Evolutionary conservation across 2,113 vertebrate genomes (phyloP), one percentile per base, ranked within the genome.

Genomic region (Mohoua ochrocephala): DNA sequence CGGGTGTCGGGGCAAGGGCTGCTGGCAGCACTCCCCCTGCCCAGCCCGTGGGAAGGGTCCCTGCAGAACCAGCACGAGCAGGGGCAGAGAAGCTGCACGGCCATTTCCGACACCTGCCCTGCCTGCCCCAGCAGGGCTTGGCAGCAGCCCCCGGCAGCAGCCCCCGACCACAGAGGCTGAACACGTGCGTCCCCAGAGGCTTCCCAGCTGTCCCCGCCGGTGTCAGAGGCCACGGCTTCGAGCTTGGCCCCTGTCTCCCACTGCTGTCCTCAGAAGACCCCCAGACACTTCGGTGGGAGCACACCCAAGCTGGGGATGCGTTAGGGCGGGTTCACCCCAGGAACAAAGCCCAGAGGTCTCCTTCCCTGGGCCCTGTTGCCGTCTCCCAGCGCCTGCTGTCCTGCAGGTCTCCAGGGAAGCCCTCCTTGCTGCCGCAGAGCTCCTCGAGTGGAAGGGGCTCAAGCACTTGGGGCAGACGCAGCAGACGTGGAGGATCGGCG

Each of bases 1-100:
- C 13, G 4, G 33, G 20, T 0, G 0, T 2, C 6, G 3, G 13
- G 24, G 15, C 30, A 60, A 52, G 31, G 13, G 26, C 37, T 61
- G 47, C 26, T 71, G 45, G 26, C 54, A 60, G 44, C 0, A 1
- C 10, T 60, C 6, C 4, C 15, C 45, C 26, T 20, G 37, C 54
- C 26, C 45, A 50, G 20, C 31, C 10, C 0, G 0, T 35, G 26
- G 24, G 37, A 20, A 42, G 15, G 24, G 31, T 35, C 24, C 19
- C 45, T 35, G 24, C 15, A 50, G 44, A 10, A 23, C 9, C 9
- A 80, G 31, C 37, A 42, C 0, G 1, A 47, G n/a, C 42, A 69
- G 23, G 9, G 15, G 3, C 42, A 69, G 30, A 27, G 23, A n/a
- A 23, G 9, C 35, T 12, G 44, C 10, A n/a, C 1, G 0, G 24